Percentiles rank a stretch among this genome's conserved stretches.
Conservation (phyloP, 2,888 invertebrate species). For the Melanophora roralis region DNA sequence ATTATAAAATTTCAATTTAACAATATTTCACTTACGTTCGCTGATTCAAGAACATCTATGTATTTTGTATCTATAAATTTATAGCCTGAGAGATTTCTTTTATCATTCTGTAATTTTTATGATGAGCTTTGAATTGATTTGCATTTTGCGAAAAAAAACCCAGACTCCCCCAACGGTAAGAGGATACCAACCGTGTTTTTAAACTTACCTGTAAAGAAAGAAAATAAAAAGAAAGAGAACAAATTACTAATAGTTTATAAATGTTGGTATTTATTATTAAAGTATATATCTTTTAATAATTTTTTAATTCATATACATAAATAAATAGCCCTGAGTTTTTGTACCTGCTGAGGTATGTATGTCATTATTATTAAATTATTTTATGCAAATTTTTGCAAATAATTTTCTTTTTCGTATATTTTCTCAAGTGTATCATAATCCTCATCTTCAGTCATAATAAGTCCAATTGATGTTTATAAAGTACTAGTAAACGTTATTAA, state of each 20-base stretch:
- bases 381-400: neutral
- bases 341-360: no score
- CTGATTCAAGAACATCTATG: no score
- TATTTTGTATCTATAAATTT: neutral
- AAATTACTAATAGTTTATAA: neutral
- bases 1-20: no score
- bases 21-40: conserved; percentile 40
- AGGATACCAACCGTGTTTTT: neutral
- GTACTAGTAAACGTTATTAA: conserved; percentile 19
- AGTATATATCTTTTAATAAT: no score
- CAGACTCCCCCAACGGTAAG: neutral
- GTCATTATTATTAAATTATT: neutral
- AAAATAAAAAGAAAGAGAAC: neutral
- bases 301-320: no score
- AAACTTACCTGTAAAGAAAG: conserved; percentile 55
- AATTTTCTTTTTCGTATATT: conserved; percentile 15
- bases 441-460: conserved; percentile 3
- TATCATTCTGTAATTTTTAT: conserved; percentile 1
- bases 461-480: conserved; percentile 6
- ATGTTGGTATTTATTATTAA: no score
- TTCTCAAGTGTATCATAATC: conserved; percentile 16
- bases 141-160: neutral
- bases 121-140: conserved; percentile 35
- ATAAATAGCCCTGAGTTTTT: no score
- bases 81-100: conserved; percentile 16